A percentile compares a stretch with the other conserved stretches of the same genome.
Evolutionary conservation across 2,888 invertebrate genomes (phyloP).

Genomic region (Drosophila incognita): DNA sequence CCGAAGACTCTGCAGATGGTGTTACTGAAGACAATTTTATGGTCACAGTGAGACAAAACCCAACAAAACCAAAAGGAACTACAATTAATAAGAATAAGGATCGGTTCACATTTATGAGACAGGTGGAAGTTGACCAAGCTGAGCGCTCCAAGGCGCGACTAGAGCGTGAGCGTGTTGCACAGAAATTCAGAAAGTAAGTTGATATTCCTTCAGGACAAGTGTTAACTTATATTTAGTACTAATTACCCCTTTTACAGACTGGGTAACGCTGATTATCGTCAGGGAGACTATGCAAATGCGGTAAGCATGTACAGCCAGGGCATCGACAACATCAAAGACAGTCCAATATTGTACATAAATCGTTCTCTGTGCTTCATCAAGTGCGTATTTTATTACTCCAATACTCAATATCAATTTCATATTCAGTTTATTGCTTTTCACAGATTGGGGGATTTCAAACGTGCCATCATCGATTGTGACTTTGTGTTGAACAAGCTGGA

Average conservation of each 20-base stretch:
- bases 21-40: constrained; percentile 85
- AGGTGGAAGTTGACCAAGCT: constrained; percentile 90
- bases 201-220: neutral
- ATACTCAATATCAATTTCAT: neutral
- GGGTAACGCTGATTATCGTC: constrained; percentile 89
- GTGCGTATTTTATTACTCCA: constrained; percentile 53
- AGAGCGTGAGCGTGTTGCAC: constrained; percentile 89
- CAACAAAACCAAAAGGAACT: constrained; percentile 1
- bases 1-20: constrained; percentile 73
- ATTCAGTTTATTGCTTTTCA: neutral
- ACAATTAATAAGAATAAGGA: constrained; percentile 84
- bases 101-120: constrained; percentile 90
- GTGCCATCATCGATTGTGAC: constrained; percentile 90
- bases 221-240: neutral
- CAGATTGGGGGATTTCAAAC: constrained; percentile 86
- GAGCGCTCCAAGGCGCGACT: constrained; percentile 88
- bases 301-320: constrained; percentile 90
- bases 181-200: constrained; percentile 88
- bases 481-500: constrained; percentile 89
- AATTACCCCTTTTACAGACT: constrained; percentile 83
- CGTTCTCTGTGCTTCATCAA: constrained; percentile 88
- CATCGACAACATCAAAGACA: constrained; percentile 91
- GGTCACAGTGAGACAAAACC: constrained; percentile 86
- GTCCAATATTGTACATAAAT: constrained; percentile 91
- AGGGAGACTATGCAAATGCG: constrained; percentile 90